Percentiles rank a stretch among this genome's conserved stretches.
Conservation (phyloP, 2,797 vertebrate genomes). For the Phylloscopus collybita region DNA sequence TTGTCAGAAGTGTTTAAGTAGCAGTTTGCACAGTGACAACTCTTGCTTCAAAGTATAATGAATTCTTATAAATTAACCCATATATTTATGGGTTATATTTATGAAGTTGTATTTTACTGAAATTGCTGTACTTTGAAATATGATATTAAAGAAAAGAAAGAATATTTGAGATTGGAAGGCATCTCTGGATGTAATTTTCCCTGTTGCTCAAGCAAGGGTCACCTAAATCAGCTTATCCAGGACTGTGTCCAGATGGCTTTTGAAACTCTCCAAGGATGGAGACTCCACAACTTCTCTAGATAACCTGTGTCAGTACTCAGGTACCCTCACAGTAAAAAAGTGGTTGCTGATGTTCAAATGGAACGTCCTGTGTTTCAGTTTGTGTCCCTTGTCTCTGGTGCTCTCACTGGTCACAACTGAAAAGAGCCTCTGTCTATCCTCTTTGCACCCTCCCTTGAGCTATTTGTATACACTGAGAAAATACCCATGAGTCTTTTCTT, state of each 20-base stretch:
- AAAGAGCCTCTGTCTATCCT: neutral
- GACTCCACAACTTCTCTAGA: neutral
- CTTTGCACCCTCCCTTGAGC: neutral
- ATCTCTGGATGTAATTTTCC: neutral
- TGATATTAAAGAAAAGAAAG: neutral
- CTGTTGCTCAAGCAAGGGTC: neutral
- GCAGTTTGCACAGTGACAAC: neutral
- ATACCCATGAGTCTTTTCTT: accelerated
- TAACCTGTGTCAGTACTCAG: neutral
- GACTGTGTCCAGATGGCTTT: neutral
- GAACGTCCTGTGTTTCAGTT: neutral
- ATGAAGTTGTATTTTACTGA: neutral
- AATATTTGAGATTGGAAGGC: neutral
- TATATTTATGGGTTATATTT: neutral
- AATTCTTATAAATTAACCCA: neutral
- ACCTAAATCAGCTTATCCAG: neutral
- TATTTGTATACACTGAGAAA: neutral
- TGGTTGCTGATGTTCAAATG: neutral
- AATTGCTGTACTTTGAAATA: neutral
- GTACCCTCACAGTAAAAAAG: neutral
- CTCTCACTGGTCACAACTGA: neutral
- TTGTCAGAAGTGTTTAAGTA: constrained; percentile 24
- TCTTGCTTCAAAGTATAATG: neutral
- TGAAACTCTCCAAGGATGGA: neutral
- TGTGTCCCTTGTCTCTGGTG: neutral